Conservation (phyloP, 2,113 vertebrate genomes). For the Corynorhinus townsendii region DNA sequence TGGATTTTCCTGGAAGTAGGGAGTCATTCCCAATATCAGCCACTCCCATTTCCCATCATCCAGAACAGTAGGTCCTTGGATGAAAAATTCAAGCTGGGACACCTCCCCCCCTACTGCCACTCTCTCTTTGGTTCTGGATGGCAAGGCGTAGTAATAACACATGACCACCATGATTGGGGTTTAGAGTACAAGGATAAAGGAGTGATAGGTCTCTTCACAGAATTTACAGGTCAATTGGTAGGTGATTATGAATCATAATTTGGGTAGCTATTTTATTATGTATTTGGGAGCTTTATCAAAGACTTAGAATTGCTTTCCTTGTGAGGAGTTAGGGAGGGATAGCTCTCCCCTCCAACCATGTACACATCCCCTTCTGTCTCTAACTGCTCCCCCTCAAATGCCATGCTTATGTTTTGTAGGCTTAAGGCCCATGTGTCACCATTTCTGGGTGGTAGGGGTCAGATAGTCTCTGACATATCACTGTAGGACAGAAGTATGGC, state of each 20-base stretch:
- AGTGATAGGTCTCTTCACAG: not conserved
- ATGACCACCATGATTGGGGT: not conserved
- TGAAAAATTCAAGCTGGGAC: not conserved
- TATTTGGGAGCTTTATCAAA: not conserved
- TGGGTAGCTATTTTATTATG: not conserved
- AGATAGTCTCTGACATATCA: not conserved
- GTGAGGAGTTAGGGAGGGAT: not conserved
- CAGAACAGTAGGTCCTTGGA: constrained; percentile 19
- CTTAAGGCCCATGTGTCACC: not conserved
- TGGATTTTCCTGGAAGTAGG: not conserved
- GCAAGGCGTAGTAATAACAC: not conserved
- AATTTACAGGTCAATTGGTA: not conserved
- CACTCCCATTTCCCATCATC: not conserved
- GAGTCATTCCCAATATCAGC: constrained; percentile 22
- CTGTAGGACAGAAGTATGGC: not conserved
- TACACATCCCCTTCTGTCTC: not conserved
- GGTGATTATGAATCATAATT: not conserved
- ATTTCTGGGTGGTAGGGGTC: not conserved
- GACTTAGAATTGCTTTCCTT: not conserved
- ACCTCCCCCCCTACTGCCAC: not conserved
- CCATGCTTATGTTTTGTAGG: not conserved
- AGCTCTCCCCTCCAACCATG: not conserved
- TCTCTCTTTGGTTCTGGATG: not conserved
- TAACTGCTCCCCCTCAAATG: not conserved
- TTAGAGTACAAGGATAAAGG: not conserved